These are phyloP conservation scores for Itoplectis maculator DNA, from an alignment of 2,888 invertebrate species.

Conservation along the genomic window DNA sequence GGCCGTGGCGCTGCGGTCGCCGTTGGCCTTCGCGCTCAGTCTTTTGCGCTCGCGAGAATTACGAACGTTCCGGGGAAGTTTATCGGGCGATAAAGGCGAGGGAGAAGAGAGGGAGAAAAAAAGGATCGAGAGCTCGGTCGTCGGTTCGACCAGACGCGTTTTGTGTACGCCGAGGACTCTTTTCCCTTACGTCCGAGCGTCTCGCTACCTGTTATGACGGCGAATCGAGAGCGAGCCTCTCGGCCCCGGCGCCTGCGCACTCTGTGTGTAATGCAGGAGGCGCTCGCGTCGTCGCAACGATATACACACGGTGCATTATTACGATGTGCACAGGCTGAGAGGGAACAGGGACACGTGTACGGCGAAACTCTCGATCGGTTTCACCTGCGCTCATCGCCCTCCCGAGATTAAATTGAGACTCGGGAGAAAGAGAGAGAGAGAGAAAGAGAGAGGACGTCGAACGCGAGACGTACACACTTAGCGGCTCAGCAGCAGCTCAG, in stretches of 20 bases:
- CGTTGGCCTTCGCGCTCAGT: constrained; percentile 6
- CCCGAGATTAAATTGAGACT: constrained; percentile 49
- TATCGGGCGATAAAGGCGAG: background rate
- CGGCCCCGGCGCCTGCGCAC: background rate
- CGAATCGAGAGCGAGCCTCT: constrained; percentile 40
- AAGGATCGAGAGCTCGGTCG: background rate
- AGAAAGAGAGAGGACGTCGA: constrained; percentile 17
- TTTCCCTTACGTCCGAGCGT: too few species aligned
- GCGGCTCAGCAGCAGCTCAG: too few species aligned
- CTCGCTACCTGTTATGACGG: constrained; percentile 68
- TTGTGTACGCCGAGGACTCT: too few species aligned
- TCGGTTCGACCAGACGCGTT: constrained; percentile 2
- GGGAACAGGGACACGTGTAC: background rate
- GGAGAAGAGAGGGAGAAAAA: background rate
- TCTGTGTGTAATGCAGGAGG: constrained; percentile 12
- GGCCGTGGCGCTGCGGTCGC: background rate
- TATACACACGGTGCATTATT: background rate
- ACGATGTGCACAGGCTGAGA: too few species aligned
- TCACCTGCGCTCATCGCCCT: constrained; percentile 54
- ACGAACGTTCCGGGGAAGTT: background rate
- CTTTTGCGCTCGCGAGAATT: background rate
- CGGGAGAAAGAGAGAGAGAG: constrained; percentile 24
- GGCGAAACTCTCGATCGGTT: constrained; percentile 50
- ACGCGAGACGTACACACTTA: too few species aligned
- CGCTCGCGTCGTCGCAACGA: background rate